These are phyloP conservation scores for Anguilla rostrata DNA, from an alignment of 2,113 vertebrate species.

Conservation along the genomic window DNA sequence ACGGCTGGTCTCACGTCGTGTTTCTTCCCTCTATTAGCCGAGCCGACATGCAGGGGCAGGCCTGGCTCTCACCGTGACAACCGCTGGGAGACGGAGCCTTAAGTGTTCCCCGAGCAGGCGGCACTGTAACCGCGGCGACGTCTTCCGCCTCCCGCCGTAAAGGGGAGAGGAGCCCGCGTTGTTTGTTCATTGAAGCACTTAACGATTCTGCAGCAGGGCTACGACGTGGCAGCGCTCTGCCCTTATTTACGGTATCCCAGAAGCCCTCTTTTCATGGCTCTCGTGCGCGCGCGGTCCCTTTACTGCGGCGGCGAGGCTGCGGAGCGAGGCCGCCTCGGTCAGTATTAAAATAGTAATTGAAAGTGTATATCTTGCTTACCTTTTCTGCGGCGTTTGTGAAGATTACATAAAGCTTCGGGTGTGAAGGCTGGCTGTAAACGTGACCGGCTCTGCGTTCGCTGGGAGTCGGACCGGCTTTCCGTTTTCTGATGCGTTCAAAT, in stretches of 20 bases:
- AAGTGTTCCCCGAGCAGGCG: not conserved
- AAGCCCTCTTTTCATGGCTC: not conserved
- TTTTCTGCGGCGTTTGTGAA: not conserved
- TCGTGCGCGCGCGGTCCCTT: not conserved
- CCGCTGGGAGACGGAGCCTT: not conserved
- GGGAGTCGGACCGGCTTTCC: not conserved
- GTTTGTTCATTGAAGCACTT: conserved; percentile 7
- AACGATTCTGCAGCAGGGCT: conserved; percentile 13
- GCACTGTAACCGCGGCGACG: not conserved
- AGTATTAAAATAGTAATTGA: conserved; percentile 10
- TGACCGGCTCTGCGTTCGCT: not conserved
- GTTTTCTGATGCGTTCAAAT: not conserved
- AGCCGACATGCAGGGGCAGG: not conserved
- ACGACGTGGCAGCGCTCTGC: not conserved
- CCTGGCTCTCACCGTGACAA: not conserved
- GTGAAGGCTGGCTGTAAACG: not conserved
- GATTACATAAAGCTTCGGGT: not conserved
- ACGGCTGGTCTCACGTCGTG: not conserved
- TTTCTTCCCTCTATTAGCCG: not conserved
- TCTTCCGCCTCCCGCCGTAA: not conserved
- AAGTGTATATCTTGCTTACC: conserved; percentile 2
- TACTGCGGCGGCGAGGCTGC: not conserved
- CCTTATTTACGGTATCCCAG: conserved; percentile 9
- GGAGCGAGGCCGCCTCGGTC: not conserved
- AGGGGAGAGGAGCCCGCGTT: not conserved